These are phyloP conservation scores for Hippocampus guttulatus DNA, from an alignment of 2,113 vertebrate species.

Conservation along the genomic window DNA sequence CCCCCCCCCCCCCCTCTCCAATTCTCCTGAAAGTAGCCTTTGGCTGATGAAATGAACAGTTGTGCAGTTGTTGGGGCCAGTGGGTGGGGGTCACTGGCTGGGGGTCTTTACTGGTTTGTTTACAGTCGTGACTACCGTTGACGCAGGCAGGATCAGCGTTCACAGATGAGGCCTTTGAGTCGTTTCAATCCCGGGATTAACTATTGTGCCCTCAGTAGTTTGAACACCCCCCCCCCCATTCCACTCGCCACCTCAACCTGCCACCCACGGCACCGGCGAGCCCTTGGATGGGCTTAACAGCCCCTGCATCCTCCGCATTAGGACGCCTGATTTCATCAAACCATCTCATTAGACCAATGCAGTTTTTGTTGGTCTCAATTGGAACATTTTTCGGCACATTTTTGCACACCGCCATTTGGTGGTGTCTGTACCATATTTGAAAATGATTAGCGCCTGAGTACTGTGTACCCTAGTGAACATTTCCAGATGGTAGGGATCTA, in stretches of 20 bases:
- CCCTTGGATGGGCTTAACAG: neutral
- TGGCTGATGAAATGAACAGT: neutral
- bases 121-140: conserved; percentile 50
- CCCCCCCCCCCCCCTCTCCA: too few relatives aligned
- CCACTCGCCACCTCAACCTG: neutral
- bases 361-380: neutral
- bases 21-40: neutral
- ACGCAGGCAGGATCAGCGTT: conserved; percentile 46
- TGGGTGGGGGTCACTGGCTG: conserved; percentile 9
- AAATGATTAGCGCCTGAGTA: too few relatives aligned
- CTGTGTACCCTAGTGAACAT: too few relatives aligned
- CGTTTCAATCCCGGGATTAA: conserved; percentile 58
- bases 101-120: conserved; percentile 32
- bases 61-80: conserved; percentile 13
- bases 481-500: too few relatives aligned
- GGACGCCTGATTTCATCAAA: conserved; percentile 8
- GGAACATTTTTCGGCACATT: too few relatives aligned
- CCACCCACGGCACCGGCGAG: conserved; percentile 6
- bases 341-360: neutral
- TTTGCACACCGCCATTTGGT: too few relatives aligned
- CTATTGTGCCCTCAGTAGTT: conserved; percentile 28
- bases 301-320: neutral
- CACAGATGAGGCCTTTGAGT: conserved; percentile 43
- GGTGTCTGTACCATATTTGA: too few relatives aligned
- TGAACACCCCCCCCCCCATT: conserved; percentile 5